Evolutionary conservation across 2,888 invertebrate genomes (phyloP).

Genomic region (Molanna angustata): DNA sequence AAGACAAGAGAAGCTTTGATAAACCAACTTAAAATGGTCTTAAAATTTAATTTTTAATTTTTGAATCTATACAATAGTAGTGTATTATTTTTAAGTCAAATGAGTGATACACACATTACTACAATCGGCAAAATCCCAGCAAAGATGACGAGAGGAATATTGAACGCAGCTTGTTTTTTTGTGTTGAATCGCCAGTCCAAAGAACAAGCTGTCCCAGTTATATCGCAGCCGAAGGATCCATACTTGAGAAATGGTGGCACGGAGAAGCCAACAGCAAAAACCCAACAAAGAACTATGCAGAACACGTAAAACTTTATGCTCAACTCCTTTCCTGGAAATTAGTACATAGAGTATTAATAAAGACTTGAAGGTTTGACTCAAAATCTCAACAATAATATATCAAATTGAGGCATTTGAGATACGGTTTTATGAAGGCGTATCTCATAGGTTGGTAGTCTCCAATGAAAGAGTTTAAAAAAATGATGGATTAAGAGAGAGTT

Average conservation of each 20-base stretch:
- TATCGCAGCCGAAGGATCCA: slow-evolving; percentile 52
- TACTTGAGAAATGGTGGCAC: slow-evolving; percentile 51
- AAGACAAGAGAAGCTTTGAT: too few species aligned
- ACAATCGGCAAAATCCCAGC: slow-evolving; percentile 48
- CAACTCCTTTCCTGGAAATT: slow-evolving; percentile 46
- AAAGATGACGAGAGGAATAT: slow-evolving; percentile 46
- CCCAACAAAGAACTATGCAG: slow-evolving; percentile 48
- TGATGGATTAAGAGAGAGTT: too few species aligned
- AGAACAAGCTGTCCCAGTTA: slow-evolving; percentile 50
- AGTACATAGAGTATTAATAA: background rate
- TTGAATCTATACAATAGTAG: too few species aligned
- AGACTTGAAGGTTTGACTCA: background rate
- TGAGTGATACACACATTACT: slow-evolving; percentile 45
- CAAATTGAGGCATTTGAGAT: too few species aligned
- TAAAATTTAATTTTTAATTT: too few species aligned
- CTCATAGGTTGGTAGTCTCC: too few species aligned
- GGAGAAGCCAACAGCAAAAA: slow-evolving; percentile 45
- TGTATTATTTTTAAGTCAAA: too few species aligned
- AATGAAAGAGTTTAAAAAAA: too few species aligned
- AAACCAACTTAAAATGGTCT: too few species aligned
- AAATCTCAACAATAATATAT: too few species aligned
- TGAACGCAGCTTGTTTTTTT: slow-evolving; percentile 47
- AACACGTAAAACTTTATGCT: slow-evolving; percentile 48
- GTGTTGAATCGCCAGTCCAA: slow-evolving; percentile 50
- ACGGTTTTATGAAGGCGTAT: too few species aligned